Percentiles rank a stretch among this genome's conserved stretches.
Evolutionary conservation across 2,888 invertebrate genomes (phyloP).

Genomic region (Neuroscelio doddi): DNA sequence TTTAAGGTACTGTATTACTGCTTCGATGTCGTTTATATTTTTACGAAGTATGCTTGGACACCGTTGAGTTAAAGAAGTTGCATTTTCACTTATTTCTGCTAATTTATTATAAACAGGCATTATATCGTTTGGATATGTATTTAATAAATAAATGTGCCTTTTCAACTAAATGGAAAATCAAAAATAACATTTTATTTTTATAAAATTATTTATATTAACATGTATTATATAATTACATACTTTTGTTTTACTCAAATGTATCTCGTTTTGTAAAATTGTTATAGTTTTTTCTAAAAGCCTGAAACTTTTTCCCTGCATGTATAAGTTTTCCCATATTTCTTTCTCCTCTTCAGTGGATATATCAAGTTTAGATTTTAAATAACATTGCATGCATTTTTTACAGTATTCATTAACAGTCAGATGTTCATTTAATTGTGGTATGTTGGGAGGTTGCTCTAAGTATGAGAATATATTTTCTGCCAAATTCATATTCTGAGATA

Average conservation of each 20-base stretch:
- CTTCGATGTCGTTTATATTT: conserved; percentile 74
- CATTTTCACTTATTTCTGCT: conserved; percentile 73
- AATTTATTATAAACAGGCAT: conserved; percentile 75
- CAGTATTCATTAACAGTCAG: conserved; percentile 63
- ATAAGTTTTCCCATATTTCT: conserved; percentile 66
- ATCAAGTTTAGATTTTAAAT: conserved; percentile 70
- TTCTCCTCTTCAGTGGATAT: conserved; percentile 62
- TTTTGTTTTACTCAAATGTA: conserved; percentile 74
- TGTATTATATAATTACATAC: too few species aligned
- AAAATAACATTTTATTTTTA: not conserved
- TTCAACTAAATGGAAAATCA: conserved; percentile 68
- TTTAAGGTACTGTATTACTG: conserved; percentile 75
- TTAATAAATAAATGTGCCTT: conserved; percentile 77
- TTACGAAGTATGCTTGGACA: conserved; percentile 79
- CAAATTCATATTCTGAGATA: conserved; percentile 62
- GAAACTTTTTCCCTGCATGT: conserved; percentile 73
- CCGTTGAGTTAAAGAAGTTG: conserved; percentile 72
- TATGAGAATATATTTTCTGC: conserved; percentile 39
- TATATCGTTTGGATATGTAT: conserved; percentile 76
- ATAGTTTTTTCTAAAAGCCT: conserved; percentile 75
- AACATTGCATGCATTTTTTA: conserved; percentile 59
- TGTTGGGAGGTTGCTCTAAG: conserved; percentile 5
- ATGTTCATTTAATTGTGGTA: conserved; percentile 46
- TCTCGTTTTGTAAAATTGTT: conserved; percentile 74
- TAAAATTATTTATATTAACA: too few species aligned